These are phyloP conservation scores for Umimayanthus chanpuru DNA, from an alignment of 92 coral and sea anemone genomes.

Conservation along the genomic window DNA sequence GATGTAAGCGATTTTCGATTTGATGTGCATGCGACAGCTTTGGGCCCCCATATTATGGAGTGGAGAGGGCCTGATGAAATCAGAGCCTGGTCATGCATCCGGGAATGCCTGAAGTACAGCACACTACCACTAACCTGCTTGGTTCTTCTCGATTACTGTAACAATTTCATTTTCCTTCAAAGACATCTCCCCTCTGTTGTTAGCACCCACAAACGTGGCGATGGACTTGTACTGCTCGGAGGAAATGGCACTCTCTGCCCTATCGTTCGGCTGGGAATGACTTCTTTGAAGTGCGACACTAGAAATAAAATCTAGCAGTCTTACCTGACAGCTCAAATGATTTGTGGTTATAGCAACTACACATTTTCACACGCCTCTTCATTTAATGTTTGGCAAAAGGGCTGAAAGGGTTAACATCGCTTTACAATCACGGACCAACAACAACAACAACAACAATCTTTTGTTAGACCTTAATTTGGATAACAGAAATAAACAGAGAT, in stretches of 20 bases:
- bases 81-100: not conserved
- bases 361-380: no score
- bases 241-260: slow-evolving; percentile 53
- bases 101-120: not conserved
- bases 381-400: no score
- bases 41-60: no score
- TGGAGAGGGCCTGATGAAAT: no score
- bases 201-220: slow-evolving; percentile 70
- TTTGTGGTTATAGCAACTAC: not conserved
- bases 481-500: no score
- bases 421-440: no score
- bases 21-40: no score
- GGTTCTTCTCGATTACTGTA: slow-evolving; percentile 95
- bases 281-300: slow-evolving; percentile 23
- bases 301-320: not conserved
- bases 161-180: slow-evolving; percentile 74
- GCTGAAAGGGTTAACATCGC: no score
- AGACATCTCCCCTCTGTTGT: slow-evolving; percentile 84
- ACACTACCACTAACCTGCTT: slow-evolving; percentile 73
- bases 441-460: no score
- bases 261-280: slow-evolving; percentile 20
- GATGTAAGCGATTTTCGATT: no score
- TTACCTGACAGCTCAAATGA: not conserved
- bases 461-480: no score
- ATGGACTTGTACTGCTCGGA: slow-evolving; percentile 75